Conservation (phyloP, 2,797 vertebrate genomes). For the Chrysolophus pictus region DNA sequence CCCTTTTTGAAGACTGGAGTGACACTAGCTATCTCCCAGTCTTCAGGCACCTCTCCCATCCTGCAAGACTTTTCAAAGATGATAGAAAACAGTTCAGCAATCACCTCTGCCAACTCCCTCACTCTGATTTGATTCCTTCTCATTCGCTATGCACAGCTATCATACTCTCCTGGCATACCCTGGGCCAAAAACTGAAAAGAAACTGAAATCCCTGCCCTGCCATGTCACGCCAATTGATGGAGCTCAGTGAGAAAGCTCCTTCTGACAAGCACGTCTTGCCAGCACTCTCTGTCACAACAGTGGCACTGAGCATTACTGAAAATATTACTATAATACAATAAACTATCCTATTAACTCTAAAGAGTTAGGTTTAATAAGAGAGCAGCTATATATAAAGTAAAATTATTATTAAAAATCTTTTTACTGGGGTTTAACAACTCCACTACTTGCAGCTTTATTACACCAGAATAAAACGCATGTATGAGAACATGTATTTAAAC, state of each 20-base stretch:
- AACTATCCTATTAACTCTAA: slow-evolving; percentile 75
- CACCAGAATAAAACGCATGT: slow-evolving; percentile 65
- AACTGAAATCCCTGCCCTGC: not conserved
- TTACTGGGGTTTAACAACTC: slow-evolving; percentile 76
- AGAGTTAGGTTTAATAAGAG: slow-evolving; percentile 77
- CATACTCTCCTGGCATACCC: not conserved
- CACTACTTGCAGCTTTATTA: slow-evolving; percentile 72
- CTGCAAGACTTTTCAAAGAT: too few species aligned
- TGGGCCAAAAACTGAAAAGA: not conserved
- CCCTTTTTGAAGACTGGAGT: too few species aligned
- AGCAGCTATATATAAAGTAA: slow-evolving; percentile 77
- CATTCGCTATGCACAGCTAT: not conserved
- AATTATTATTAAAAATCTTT: slow-evolving; percentile 79
- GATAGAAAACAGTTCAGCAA: too few species aligned
- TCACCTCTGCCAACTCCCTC: too few species aligned
- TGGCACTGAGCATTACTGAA: not conserved
- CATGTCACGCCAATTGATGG: not conserved
- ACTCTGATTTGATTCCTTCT: not conserved
- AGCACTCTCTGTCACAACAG: not conserved
- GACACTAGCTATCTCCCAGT: too few species aligned
- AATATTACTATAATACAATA: slow-evolving; percentile 65
- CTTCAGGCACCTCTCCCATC: too few species aligned
- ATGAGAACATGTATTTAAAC: slow-evolving; percentile 70
- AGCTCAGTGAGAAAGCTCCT: not conserved
- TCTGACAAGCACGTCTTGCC: not conserved